These are phyloP conservation scores for Ammodytes dubius DNA, from an alignment of 2,113 vertebrate genomes.

Conservation along the genomic window DNA sequence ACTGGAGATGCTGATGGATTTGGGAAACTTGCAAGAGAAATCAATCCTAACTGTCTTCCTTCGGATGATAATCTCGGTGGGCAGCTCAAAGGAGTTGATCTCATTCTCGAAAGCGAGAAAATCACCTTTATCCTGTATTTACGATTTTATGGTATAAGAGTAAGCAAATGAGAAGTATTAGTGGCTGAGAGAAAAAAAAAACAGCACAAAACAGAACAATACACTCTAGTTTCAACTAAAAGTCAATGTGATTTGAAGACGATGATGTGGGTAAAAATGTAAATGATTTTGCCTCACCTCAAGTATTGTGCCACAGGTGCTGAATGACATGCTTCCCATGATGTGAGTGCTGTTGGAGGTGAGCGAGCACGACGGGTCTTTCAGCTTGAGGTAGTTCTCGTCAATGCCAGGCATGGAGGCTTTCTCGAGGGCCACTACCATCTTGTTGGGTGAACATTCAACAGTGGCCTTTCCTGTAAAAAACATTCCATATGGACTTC, in stretches of 20 bases:
- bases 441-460: slow-evolving; percentile 64
- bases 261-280: too few relatives aligned
- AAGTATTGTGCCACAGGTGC: slow-evolving; percentile 78
- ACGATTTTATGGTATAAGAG: not conserved
- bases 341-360: slow-evolving; percentile 80
- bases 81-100: slow-evolving; percentile 72
- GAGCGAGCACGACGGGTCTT: slow-evolving; percentile 76
- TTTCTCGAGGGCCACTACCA: slow-evolving; percentile 73
- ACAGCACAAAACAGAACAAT: not conserved
- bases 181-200: not conserved
- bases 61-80: slow-evolving; percentile 66
- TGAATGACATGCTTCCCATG: slow-evolving; percentile 73
- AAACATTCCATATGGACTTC: not conserved
- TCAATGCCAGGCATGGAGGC: slow-evolving; percentile 75
- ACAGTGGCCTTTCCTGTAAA: slow-evolving; percentile 69
- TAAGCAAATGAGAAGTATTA: too few relatives aligned
- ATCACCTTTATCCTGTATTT: slow-evolving; percentile 77
- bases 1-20: slow-evolving; percentile 71
- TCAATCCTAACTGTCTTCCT: slow-evolving; percentile 64
- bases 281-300: slow-evolving; percentile 62
- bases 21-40: slow-evolving; percentile 83
- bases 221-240: not conserved
- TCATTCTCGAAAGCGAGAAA: slow-evolving; percentile 79
- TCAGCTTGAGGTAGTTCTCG: slow-evolving; percentile 70
- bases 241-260: not conserved